These are phyloP conservation scores for Mercenaria mercenaria DNA, from an alignment of 1,140 invertebrate species.

Conservation along the genomic window DNA sequence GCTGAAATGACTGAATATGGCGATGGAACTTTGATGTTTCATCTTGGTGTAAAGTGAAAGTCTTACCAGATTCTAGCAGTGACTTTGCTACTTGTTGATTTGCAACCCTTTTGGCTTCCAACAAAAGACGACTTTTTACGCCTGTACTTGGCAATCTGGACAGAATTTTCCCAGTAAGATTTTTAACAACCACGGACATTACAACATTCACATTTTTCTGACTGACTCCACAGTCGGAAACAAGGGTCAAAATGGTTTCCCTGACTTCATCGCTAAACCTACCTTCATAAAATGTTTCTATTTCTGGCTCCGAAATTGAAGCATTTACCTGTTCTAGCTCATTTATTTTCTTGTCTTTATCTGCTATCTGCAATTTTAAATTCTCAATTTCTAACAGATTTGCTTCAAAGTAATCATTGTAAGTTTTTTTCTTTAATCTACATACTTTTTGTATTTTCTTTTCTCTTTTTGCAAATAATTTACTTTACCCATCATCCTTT, in stretches of 20 bases:
- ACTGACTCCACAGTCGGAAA: neutral
- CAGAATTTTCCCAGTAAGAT: too few relatives aligned
- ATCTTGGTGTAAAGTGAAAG: neutral
- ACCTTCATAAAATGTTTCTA: neutral
- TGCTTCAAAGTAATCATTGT: neutral
- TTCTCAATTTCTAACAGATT: neutral
- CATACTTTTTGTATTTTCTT: too few relatives aligned
- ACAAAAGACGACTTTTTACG: neutral
- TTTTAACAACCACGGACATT: too few relatives aligned
- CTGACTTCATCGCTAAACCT: neutral
- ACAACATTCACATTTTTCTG: neutral
- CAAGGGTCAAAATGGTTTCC: neutral
- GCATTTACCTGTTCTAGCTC: neutral
- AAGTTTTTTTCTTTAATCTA: too few relatives aligned
- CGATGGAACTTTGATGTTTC: neutral
- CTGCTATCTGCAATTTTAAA: neutral
- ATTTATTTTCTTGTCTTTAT: neutral
- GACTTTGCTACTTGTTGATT: neutral
- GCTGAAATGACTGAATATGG: neutral
- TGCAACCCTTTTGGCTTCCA: neutral
- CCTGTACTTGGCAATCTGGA: neutral
- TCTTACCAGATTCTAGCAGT: neutral
- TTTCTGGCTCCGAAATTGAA: neutral
- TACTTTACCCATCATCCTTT: too few relatives aligned
- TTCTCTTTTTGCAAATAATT: too few relatives aligned